Evolutionary conservation across 1,140 invertebrate species (phyloP).

Genomic region (Orchesella cincta): DNA sequence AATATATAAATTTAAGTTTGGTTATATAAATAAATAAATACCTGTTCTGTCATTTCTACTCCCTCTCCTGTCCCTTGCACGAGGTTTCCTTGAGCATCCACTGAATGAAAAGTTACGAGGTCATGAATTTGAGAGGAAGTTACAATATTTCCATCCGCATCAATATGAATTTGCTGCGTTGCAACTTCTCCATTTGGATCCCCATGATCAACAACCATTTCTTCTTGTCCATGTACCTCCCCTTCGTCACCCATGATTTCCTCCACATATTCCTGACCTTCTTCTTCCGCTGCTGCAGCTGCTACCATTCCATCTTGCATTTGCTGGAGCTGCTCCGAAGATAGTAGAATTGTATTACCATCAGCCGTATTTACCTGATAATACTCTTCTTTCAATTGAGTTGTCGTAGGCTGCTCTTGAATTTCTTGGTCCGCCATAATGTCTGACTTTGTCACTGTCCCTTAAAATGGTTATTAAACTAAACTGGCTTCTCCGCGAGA

Average conservation of each 20-base stretch:
- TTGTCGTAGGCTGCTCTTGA: background rate
- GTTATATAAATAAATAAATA: slow-evolving; percentile 24
- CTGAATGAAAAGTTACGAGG: slow-evolving; percentile 45
- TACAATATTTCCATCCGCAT: slow-evolving; percentile 39
- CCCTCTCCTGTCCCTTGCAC: slow-evolving; percentile 18
- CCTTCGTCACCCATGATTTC: slow-evolving; percentile 39
- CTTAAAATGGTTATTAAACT: background rate
- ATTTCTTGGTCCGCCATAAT: background rate
- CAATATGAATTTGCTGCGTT: slow-evolving; percentile 36
- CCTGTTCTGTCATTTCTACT: slow-evolving; percentile 14
- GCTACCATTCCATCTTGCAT: slow-evolving; percentile 34
- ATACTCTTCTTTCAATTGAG: slow-evolving; percentile 20
- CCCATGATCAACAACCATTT: slow-evolving; percentile 16
- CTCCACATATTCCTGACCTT: slow-evolving; percentile 40
- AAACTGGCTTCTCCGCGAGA: background rate
- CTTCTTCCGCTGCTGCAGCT: slow-evolving; percentile 33
- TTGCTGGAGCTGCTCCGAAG: slow-evolving; percentile 35
- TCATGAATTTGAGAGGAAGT: slow-evolving; percentile 41
- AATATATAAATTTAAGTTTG: slow-evolving; percentile 34
- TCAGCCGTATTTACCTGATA: slow-evolving; percentile 40
- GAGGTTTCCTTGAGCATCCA: slow-evolving; percentile 47
- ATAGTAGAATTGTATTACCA: slow-evolving; percentile 40
- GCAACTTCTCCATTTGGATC: slow-evolving; percentile 21
- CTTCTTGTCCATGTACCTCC: background rate
- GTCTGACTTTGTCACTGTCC: background rate